A percentile compares a stretch with the other conserved stretches of the same genome.
Evolutionary conservation across 2,888 invertebrate species (phyloP).

Genomic region (Limnephilus rhombicus): DNA sequence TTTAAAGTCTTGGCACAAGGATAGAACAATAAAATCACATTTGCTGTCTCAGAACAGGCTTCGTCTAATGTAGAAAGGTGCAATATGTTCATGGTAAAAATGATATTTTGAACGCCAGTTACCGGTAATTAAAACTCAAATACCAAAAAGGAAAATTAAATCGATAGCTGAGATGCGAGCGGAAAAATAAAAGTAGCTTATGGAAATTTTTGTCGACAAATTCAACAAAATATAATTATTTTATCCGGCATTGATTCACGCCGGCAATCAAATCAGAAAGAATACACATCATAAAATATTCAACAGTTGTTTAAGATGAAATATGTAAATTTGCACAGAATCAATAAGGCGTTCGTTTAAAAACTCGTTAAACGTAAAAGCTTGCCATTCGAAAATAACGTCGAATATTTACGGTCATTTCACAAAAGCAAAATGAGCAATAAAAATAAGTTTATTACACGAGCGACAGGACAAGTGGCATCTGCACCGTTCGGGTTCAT

Average conservation of each 20-base stretch:
- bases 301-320: constrained; percentile 46
- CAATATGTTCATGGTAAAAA: no score
- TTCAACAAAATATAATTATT: neutral
- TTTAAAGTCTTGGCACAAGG: neutral
- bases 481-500: constrained; percentile 50
- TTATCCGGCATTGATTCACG: constrained; percentile 11
- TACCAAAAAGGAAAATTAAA: neutral
- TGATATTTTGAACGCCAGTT: no score
- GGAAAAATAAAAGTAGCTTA: neutral
- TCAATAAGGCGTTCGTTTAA: constrained; percentile 51
- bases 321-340: constrained; percentile 47
- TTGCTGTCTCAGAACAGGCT: no score
- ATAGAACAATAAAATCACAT: neutral
- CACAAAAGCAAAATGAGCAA: constrained; percentile 50
- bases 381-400: constrained; percentile 45
- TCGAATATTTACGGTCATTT: constrained; percentile 46
- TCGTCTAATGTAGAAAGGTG: no score
- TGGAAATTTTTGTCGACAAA: neutral
- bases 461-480: constrained; percentile 54
- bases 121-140: no score
- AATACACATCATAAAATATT: constrained; percentile 44
- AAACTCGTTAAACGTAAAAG: constrained; percentile 50
- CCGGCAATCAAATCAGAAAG: constrained; percentile 12
- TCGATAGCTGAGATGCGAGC: neutral
- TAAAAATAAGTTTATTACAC: constrained; percentile 52